Conservation (phyloP, 2,888 invertebrate genomes). For the Biston betularia region DNA sequence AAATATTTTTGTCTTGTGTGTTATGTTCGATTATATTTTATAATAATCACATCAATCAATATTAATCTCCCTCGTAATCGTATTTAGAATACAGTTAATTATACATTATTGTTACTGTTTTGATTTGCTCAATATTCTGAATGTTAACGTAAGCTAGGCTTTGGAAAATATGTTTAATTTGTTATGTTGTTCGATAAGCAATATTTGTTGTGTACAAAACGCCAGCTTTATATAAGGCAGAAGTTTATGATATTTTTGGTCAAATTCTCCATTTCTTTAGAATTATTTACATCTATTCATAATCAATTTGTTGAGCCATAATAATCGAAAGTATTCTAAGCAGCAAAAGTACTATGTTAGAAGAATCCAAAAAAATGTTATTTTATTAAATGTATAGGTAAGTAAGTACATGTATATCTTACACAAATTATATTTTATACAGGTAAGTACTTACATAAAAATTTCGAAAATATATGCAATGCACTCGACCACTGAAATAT, state of each 20-base stretch:
- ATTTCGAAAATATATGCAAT: neutral
- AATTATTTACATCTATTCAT: neutral
- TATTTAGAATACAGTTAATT: constrained; percentile 67
- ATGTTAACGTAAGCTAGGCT: constrained; percentile 78
- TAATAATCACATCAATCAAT: constrained; percentile 66
- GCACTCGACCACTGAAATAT: neutral
- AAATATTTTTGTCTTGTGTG: constrained; percentile 67
- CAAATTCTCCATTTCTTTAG: neutral
- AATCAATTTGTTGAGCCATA: constrained; percentile 10
- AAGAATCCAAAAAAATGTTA: neutral
- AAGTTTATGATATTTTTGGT: constrained; percentile 15
- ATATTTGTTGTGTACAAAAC: constrained; percentile 50
- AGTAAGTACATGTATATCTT: neutral
- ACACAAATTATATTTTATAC: neutral
- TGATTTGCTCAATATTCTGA: constrained; percentile 85
- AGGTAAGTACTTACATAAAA: neutral
- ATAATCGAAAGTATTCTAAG: neutral
- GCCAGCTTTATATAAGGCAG: constrained; percentile 35
- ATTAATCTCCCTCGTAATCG: constrained; percentile 74
- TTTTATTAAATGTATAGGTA: constrained; percentile 7
- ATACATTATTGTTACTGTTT: constrained; percentile 80
- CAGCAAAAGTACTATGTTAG: neutral
- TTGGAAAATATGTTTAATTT: constrained; percentile 67
- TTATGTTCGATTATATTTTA: constrained; percentile 65
- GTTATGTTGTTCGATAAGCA: constrained; percentile 62